Evolutionary conservation across 2,113 vertebrate genomes (phyloP), one percentile per base, ranked within the genome.

Genomic region (Suricata suricatta): DNA sequence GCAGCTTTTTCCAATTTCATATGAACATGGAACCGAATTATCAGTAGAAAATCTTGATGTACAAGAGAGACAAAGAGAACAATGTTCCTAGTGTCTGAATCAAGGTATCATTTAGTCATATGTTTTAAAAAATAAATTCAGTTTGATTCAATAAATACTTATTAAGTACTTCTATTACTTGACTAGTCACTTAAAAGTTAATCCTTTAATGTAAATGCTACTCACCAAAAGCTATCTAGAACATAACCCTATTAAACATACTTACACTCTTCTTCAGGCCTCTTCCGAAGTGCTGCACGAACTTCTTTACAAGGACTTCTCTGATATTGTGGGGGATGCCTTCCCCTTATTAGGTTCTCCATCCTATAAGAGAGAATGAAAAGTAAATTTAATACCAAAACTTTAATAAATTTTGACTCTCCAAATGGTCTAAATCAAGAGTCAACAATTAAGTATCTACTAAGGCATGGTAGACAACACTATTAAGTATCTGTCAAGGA

Each of bases 181-280:
- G 5, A 66, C 16, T 50, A 88, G 69, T 31, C 23, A 89, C 29
- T 74, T 74, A 66, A 54, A 80, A 4, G 1, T 71, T 16, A 96
- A 38, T 7, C 1, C 21, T 88, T 52, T 23, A 23, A 76, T 91
- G 94, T 76, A 33, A 71, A 12, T 50, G 3, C 10, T 72, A 95
- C 87, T 97, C 91, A 97, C 64, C 90, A 72, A 83, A 72, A 41
- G 72, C 81, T 97, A 74, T 15, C 41, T 83, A 96, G 21, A 79
- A 52, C 29, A 77, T 27, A 92, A 84, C 80, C 90, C 35, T 33
- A 93, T 95, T 72, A 97, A 93, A 95, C 79, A 97, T 97, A 98
- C 98, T 98, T 98, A 98, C 98, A 98, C 98, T 98, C 98, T 84
- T 98, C 98, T 54, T 98, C 98, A 91, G 98, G 98, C 77, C 98